Conservation (phyloP, 2,113 vertebrate genomes). For the Verasper variegatus region DNA sequence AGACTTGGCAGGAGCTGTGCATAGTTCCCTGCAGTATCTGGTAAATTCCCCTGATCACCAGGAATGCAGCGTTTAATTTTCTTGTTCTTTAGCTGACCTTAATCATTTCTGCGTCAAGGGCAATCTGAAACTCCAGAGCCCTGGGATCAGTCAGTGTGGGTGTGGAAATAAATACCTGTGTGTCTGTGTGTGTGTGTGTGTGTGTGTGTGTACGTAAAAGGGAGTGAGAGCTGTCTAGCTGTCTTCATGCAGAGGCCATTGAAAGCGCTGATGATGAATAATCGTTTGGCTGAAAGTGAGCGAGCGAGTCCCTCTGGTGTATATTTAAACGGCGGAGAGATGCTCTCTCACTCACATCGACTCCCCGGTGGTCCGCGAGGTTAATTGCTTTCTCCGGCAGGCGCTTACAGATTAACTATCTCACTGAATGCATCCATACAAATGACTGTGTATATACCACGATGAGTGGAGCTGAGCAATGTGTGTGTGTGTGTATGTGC, state of each 20-base stretch:
- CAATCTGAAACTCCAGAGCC: conserved; percentile 46
- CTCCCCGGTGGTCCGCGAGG: conserved; percentile 61
- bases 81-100: conserved; percentile 58
- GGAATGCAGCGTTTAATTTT: conserved; percentile 60
- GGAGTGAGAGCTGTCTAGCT: conserved; percentile 45
- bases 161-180: conserved; percentile 50
- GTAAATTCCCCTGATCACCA: conserved; percentile 52
- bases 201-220: conserved; percentile 9
- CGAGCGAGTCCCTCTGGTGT: conserved; percentile 53
- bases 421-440: conserved; percentile 69
- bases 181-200: conserved; percentile 35
- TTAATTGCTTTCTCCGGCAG: conserved; percentile 76
- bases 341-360: conserved; percentile 58
- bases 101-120: conserved; percentile 53
- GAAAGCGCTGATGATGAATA: conserved; percentile 66
- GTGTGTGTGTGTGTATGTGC: conserved; percentile 36
- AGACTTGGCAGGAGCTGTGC: conserved; percentile 39
- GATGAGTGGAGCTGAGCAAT: conserved; percentile 14
- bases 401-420: conserved; percentile 68
- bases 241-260: conserved; percentile 51
- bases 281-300: conserved; percentile 38
- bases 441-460: conserved; percentile 63
- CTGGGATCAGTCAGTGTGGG: conserved; percentile 26
- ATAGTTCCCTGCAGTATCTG: conserved; percentile 36
- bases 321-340: conserved; percentile 58